Conservation (phyloP, 2,113 vertebrate genomes). For the Peromyscus californicus region DNA sequence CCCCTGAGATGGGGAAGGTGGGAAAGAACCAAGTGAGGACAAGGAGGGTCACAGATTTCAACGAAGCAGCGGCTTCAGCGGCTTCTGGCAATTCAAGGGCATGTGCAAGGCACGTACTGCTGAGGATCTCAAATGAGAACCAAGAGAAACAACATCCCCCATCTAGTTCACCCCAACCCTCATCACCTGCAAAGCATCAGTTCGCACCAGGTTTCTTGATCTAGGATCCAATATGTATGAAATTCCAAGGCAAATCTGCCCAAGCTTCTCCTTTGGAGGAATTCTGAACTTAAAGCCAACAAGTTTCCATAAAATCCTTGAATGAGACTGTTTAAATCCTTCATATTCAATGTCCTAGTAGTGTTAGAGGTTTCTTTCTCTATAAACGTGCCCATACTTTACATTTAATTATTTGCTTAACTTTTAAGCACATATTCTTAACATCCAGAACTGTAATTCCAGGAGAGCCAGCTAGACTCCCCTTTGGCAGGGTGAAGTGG, state of each 20-base stretch:
- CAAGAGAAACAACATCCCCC: not conserved
- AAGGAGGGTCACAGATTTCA: not conserved
- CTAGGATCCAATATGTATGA: not conserved
- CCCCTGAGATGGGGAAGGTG: not conserved
- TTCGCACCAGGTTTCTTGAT: conserved; percentile 8
- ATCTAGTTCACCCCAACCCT: not conserved
- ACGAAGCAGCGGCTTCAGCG: not conserved
- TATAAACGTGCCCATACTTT: not conserved
- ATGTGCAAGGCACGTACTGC: not conserved
- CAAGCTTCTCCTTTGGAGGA: not conserved
- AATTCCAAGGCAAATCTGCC: not conserved
- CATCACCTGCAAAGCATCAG: conserved; percentile 19
- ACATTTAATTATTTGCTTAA: not conserved
- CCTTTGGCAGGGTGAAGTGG: not conserved
- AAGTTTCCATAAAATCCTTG: conserved; percentile 31
- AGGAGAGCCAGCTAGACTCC: not conserved
- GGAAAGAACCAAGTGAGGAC: not conserved
- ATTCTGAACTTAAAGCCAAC: conserved; percentile 39
- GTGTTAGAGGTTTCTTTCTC: not conserved
- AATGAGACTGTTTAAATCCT: conserved; percentile 35
- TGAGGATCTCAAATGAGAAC: not conserved
- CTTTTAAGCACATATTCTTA: conserved; percentile 29
- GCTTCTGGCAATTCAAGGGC: not conserved
- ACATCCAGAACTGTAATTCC: conserved; percentile 3
- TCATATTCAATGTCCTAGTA: not conserved